These are phyloP conservation scores for Hesperophylax magnus DNA, from an alignment of 1,140 invertebrate species.

Conservation along the genomic window DNA sequence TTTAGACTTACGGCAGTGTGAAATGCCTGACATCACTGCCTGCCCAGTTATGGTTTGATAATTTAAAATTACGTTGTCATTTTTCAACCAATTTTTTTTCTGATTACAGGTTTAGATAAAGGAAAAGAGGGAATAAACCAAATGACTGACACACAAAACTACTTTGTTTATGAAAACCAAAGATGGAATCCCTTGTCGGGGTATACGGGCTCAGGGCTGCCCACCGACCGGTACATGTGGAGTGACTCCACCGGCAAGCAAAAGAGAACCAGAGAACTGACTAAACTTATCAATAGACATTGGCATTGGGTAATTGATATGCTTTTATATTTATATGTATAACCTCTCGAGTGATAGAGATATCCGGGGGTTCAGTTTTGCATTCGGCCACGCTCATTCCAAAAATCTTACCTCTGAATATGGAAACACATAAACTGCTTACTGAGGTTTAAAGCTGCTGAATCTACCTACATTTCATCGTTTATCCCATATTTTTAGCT, in stretches of 20 bases:
- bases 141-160: conserved; percentile 87
- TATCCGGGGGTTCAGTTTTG: too few relatives aligned
- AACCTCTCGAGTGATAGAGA: too few relatives aligned
- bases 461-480: too few relatives aligned
- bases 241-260: conserved; percentile 87
- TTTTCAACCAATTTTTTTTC: not conserved
- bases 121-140: conserved; percentile 80
- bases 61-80: not conserved
- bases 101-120: conserved; percentile 62
- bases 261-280: conserved; percentile 86
- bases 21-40: too few relatives aligned
- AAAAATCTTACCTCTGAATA: too few relatives aligned
- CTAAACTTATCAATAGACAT: conserved; percentile 86
- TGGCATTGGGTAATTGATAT: conserved; percentile 85
- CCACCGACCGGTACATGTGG: conserved; percentile 92
- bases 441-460: too few relatives aligned
- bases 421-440: too few relatives aligned
- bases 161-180: conserved; percentile 94
- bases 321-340: too few relatives aligned
- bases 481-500: too few relatives aligned
- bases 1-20: too few relatives aligned
- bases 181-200: conserved; percentile 93
- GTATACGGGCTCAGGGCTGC: conserved; percentile 86
- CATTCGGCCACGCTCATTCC: too few relatives aligned
- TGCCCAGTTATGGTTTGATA: too few relatives aligned